Base-by-base conservation (phyloP, 1,140 invertebrate species). In the Drosophila prosaltans region DNA sequence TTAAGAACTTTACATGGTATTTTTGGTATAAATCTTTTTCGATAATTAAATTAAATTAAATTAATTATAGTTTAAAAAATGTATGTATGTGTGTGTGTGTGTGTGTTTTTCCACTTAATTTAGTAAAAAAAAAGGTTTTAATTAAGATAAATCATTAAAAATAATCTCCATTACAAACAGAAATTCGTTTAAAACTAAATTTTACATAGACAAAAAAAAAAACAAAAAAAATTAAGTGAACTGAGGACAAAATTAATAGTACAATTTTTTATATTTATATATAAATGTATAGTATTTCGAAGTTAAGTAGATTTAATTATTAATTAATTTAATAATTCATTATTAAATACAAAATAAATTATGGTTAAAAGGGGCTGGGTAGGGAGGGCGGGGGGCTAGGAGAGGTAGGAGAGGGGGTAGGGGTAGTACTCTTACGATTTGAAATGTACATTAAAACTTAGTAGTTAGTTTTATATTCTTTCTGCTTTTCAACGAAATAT, bases 21-120 rank as follows among this genome's bases (percentile, higher is more conserved):
- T 88, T 88, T 88, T 88, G 83, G 83, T 88, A 88, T 88, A 88
- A 88, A 89, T 88, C 84, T 80, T 88, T 88, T 88, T 88, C 76
- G 69, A 83, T 83, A 83, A 89, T 89, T 88, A 88, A 88, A 89
- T 51, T 51, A 51, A 51, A 51, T 51, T 51, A 83, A 88, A 89
- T 80, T 88, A 78, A 83, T 39, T 39, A 59, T 26, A 51, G 21
- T 51, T 51, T 51, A 51, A 51, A 59, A 58, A 26, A 61, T 61
- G 21, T 45, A 43, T 62, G n/a, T 24, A 21, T 59, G 16, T 77
- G 73, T 86, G 79, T 72, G 76, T 48, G 16, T 40, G 16, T 43
- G 39, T 61, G 11, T 59, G 11, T 39, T 86, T 83, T 72, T 72
- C 73, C 66, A 77, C 83, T 88, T 84, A 88, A 71, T 41, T 81